A percentile compares a stretch with the other conserved stretches of the same genome.
Evolutionary conservation across 1,140 invertebrate genomes (phyloP).

Genomic region (Muscidifurax raptorellus): DNA sequence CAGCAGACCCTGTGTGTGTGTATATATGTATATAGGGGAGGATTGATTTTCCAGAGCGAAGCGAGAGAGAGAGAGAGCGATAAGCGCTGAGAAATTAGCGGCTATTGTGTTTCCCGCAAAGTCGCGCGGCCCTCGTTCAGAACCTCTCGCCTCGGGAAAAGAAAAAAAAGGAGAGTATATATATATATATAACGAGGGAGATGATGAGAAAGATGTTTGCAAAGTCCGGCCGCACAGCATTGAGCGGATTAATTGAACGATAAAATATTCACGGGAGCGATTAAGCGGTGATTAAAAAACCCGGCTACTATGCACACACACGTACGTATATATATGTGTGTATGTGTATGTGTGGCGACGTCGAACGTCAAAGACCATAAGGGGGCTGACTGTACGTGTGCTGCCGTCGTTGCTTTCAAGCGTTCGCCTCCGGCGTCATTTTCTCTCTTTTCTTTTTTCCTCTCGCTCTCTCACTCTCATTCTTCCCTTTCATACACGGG

Average conservation of each 20-base stretch:
- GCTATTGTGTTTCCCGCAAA: slow-evolving; percentile 44
- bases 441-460: slow-evolving; percentile 18
- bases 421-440: background rate
- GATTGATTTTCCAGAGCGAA: background rate
- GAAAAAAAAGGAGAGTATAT: background rate
- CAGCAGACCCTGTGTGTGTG: too few species aligned
- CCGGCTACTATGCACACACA: background rate
- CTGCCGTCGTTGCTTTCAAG: background rate
- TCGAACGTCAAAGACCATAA: slow-evolving; percentile 22
- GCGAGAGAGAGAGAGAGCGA: background rate
- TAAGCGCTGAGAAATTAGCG: slow-evolving; percentile 39
- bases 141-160: background rate
- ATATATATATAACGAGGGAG: background rate
- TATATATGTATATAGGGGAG: too few species aligned
- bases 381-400: background rate
- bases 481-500: background rate
- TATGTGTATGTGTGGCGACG: background rate
- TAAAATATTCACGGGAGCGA: slow-evolving; percentile 67
- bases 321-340: too few species aligned
- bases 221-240: slow-evolving; percentile 44
- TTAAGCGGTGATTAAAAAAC: slow-evolving; percentile 61
- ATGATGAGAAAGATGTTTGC: slow-evolving; percentile 25
- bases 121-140: background rate
- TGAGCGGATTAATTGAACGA: slow-evolving; percentile 60
- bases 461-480: background rate